These are phyloP conservation scores for Onchidella celtica DNA, from an alignment of 2,888 invertebrate species.

Conservation along the genomic window DNA sequence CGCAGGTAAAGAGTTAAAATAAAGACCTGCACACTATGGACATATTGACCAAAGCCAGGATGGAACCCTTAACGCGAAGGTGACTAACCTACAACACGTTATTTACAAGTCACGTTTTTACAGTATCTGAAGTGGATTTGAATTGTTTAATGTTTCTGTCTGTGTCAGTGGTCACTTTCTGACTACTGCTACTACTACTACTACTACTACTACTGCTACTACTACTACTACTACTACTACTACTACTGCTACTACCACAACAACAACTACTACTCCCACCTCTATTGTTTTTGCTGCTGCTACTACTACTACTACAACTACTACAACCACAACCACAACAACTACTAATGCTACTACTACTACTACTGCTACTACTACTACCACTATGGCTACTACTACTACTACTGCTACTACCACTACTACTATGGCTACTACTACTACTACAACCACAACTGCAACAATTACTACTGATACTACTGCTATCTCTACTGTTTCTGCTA, in stretches of 20 bases:
- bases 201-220: constrained; percentile 21
- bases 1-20: too few species aligned
- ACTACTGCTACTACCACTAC: background rate
- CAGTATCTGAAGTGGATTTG: too few species aligned
- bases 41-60: too few species aligned
- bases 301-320: constrained; percentile 21
- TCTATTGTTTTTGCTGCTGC: constrained; percentile 6
- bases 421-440: background rate
- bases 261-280: background rate
- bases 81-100: too few species aligned
- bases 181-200: constrained; percentile 22
- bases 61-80: too few species aligned
- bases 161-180: too few species aligned
- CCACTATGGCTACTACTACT: background rate
- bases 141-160: too few species aligned
- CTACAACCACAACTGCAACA: background rate
- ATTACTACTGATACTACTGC: background rate
- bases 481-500: background rate
- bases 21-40: too few species aligned
- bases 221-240: constrained; percentile 22
- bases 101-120: too few species aligned
- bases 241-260: constrained; percentile 17
- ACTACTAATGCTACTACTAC: constrained; percentile 12
- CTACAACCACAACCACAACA: constrained; percentile 3
- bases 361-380: constrained; percentile 4